Percentiles rank a stretch among this genome's conserved stretches.
Conservation (phyloP, 2,888 invertebrate species). For the Sminthurides aquaticus region DNA sequence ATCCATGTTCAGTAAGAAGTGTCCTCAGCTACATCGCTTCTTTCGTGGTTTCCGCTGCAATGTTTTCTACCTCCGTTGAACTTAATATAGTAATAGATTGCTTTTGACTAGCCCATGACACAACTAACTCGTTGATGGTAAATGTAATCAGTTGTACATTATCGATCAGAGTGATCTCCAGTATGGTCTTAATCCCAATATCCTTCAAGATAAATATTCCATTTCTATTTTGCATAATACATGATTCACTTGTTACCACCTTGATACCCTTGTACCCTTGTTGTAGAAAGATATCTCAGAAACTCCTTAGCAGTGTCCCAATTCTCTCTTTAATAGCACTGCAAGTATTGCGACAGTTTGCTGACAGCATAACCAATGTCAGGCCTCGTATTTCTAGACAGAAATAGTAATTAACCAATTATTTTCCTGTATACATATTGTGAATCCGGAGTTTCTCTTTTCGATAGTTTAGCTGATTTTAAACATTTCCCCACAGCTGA, state of each 20-base stretch:
- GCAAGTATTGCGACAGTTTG: slow-evolving; percentile 32
- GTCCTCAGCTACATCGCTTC: slow-evolving; percentile 29
- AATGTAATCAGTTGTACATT: slow-evolving; percentile 29
- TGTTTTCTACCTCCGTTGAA: slow-evolving; percentile 35
- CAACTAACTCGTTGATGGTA: slow-evolving; percentile 11
- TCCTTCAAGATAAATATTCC: slow-evolving; percentile 10
- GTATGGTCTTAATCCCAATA: slow-evolving; percentile 37
- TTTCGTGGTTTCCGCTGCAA: slow-evolving; percentile 26
- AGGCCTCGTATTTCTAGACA: slow-evolving; percentile 32
- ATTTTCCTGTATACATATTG: slow-evolving; percentile 28
- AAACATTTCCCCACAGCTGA: too few relatives aligned
- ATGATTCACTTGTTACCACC: neutral
- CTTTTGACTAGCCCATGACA: slow-evolving; percentile 32
- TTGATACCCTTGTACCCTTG: too few relatives aligned
- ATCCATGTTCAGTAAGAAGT: slow-evolving; percentile 27
- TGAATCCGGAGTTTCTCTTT: neutral
- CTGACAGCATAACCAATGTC: slow-evolving; percentile 28
- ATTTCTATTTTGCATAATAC: neutral
- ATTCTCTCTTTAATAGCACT: slow-evolving; percentile 29
- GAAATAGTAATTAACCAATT: slow-evolving; percentile 36
- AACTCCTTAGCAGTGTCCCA: slow-evolving; percentile 30
- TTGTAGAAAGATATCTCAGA: slow-evolving; percentile 29
- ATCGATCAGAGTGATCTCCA: slow-evolving; percentile 22
- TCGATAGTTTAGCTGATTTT: neutral
- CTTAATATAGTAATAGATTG: slow-evolving; percentile 30